phyloP scores from a whole-genome alignment of 2,888 invertebrate species.

The Ptychoptera albimana region DNA sequence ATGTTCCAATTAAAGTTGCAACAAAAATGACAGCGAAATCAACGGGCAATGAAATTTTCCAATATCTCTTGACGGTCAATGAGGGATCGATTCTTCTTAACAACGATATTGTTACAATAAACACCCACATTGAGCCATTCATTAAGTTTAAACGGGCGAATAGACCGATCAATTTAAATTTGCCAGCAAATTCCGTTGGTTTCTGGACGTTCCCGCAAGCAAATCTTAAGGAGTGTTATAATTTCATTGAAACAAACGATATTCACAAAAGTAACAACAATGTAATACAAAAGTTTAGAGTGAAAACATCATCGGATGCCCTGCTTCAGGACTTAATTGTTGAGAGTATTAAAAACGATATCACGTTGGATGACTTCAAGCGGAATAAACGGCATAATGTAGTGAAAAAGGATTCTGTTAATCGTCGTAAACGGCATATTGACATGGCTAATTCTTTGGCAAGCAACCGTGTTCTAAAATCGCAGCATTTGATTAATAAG shows the following conservation, averaged over 20 bases:
- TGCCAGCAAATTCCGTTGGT: slow-evolving; percentile 51
- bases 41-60: slow-evolving; percentile 38
- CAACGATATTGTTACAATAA: slow-evolving; percentile 38
- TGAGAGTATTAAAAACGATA: not conserved
- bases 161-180: slow-evolving; percentile 36
- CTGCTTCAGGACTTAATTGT: slow-evolving; percentile 1
- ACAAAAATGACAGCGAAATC: slow-evolving; percentile 34
- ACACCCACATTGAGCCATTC: slow-evolving; percentile 39
- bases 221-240: slow-evolving; percentile 39
- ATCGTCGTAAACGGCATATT: not conserved
- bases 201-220: slow-evolving; percentile 60
- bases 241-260: not conserved
- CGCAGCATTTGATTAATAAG: too few species aligned
- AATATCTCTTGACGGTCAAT: slow-evolving; percentile 36
- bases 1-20: slow-evolving; percentile 37
- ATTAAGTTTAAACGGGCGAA: slow-evolving; percentile 36
- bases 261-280: not conserved
- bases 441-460: too few species aligned
- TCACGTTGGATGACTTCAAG: not conserved
- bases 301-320: not conserved
- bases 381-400: not conserved
- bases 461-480: too few species aligned
- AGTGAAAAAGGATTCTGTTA: not conserved
- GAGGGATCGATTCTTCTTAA: slow-evolving; percentile 40
- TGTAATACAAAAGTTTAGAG: not conserved